Conservation (phyloP, 2,113 vertebrate species). For the Chamaea fasciata region DNA sequence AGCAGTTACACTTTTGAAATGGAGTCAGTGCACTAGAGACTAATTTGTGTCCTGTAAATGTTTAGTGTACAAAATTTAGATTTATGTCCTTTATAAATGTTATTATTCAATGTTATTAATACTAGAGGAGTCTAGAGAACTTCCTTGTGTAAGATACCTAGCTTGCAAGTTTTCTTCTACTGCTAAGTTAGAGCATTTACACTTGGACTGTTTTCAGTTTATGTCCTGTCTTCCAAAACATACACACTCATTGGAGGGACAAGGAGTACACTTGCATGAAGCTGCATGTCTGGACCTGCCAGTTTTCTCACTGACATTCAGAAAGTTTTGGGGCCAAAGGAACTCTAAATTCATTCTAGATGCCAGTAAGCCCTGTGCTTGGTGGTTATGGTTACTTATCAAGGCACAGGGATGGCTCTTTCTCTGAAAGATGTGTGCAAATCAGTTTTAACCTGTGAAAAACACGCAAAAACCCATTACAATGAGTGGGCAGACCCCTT, state of each 20-base stretch:
- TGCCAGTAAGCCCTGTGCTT: neutral
- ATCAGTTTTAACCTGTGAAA: neutral
- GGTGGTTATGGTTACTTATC: neutral
- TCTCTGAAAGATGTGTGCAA: neutral
- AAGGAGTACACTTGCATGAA: neutral
- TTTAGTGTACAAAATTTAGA: neutral
- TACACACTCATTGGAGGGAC: neutral
- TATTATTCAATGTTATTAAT: neutral
- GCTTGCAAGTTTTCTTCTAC: neutral
- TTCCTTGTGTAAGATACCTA: neutral
- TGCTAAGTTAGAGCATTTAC: neutral
- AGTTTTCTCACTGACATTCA: neutral
- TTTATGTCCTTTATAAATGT: neutral
- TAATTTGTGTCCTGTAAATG: neutral
- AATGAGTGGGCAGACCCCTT: neutral
- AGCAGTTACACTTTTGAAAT: neutral
- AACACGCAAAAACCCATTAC: neutral
- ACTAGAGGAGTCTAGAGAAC: neutral
- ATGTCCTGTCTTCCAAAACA: neutral
- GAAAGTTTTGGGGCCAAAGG: neutral
- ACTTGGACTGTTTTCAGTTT: neutral
- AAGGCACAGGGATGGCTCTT: neutral
- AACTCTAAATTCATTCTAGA: neutral
- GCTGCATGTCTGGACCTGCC: neutral
- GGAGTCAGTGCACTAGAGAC: neutral